Percentiles rank a stretch among this genome's conserved stretches.
Evolutionary conservation across 92 coral and sea anemone species (phyloP).

Genomic region (Pocillopora grandis): DNA sequence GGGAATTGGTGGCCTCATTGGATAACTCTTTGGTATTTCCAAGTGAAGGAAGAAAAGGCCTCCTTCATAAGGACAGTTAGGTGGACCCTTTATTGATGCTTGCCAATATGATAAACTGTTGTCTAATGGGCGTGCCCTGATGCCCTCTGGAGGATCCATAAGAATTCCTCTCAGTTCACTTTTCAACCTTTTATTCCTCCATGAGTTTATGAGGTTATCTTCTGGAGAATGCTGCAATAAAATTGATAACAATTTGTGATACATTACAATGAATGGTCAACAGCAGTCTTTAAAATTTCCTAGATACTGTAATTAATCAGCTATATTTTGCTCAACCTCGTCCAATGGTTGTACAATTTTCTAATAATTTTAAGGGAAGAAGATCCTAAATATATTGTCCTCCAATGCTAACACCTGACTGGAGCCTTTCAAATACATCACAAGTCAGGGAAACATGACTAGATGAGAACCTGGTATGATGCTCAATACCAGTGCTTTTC

Average conservation of each 20-base stretch:
- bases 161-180: constrained; percentile 67
- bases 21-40: constrained; percentile 71
- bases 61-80: constrained; percentile 70
- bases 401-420: too few species aligned
- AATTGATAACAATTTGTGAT: background rate
- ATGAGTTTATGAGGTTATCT: constrained; percentile 54
- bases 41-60: constrained; percentile 75
- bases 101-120: constrained; percentile 73
- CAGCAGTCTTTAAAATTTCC: too few species aligned
- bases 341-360: too few species aligned
- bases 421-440: too few species aligned
- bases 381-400: too few species aligned
- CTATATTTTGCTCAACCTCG: too few species aligned
- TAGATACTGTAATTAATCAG: too few species aligned
- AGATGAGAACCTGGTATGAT: too few species aligned
- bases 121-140: constrained; percentile 74
- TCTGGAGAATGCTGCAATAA: constrained; percentile 56
- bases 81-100: constrained; percentile 76
- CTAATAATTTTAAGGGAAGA: too few species aligned
- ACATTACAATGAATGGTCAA: background rate
- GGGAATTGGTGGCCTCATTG: constrained; percentile 71
- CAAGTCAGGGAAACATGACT: too few species aligned
- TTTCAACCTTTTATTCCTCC: constrained; percentile 70
- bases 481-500: too few species aligned
- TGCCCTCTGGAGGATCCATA: constrained; percentile 73